Evolutionary conservation across 2,113 vertebrate species (phyloP), one percentile per base, ranked within the genome.

Genomic region (Chloropsis cyanopogon): DNA sequence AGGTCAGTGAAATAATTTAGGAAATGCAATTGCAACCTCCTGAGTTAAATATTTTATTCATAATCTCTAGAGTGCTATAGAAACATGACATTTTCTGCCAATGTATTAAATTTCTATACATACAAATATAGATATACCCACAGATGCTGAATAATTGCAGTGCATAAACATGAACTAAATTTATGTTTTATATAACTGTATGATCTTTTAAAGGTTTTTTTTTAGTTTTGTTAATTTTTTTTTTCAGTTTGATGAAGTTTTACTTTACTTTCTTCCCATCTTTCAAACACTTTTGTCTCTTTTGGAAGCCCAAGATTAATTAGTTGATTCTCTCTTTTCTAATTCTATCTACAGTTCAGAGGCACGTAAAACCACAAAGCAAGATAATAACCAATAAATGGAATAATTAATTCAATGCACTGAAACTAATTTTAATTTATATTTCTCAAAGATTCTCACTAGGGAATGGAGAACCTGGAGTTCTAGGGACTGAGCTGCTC

Each of bases 401-500:
- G 92, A 98, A 97, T 97, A 97, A 98, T 98, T 97, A 97, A 97
- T 97, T 95, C 79, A 97, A 95, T 93, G 94, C 75, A 96, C 86
- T 97, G 93, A 97, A 97, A 97, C 84, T 94, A 94, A 97, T 96
- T 98, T 98, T 97, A 97, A 96, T 97, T 97, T 98, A 64, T 97
- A 86, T 96, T 97, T 97, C 86, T 97, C 68, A 78, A 46, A 56
- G 83, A 23, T 78, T 97, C 17, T 97, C 92, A 96, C 63, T 86
- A 76, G 91, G 93, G 84, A 97, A 75, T 14, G 15, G 47, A 96
- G 65, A 97, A 97, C 19, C 46, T 96, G 81, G 64, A 88, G 84
- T 97, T 96, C 56, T 72, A 95, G 73, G 82, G 82, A 88, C 70
- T 96, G 65, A 94, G 77, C 54, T 92, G 64, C 11, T 97, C 54